Base-by-base conservation (phyloP, 23 tunicate genomes). In the Clavelina lepadiformis region DNA sequence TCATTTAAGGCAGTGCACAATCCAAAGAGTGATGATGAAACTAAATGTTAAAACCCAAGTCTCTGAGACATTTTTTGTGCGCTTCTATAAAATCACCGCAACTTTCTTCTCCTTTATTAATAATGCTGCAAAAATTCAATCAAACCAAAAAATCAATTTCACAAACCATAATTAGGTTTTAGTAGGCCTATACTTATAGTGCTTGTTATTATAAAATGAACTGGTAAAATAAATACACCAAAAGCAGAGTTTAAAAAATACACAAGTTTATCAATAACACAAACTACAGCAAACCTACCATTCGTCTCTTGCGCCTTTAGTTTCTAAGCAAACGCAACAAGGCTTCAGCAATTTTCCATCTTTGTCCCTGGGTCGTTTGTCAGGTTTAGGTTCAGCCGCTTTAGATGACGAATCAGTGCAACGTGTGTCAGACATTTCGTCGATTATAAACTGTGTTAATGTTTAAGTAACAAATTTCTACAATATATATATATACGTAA, bases 341-440 rank as follows among this genome's bases (percentile, higher is more conserved):
- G 98, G 98, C 58, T 79, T 93, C 36, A 93, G 60, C 1, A 89
- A 83, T 50, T 89, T 89, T 18, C 97, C 97, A 56, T 89, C 97
- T 35, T 71, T 51, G 0, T 81, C 97, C 28, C 81, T 37, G 19
- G 97, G 97, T 36, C 68, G 56, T 3, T 56, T 45, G 33, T n/a
- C n/a, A n/a, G n/a, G n/a, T n/a, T n/a, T n/a, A n/a, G n/a, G n/a
- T n/a, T n/a, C n/a, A n/a, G n/a, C n/a, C n/a, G n/a, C n/a, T n/a
- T n/a, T n/a, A n/a, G n/a, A n/a, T n/a, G n/a, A n/a, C n/a, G n/a
- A n/a, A n/a, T n/a, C n/a, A n/a, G n/a, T n/a, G n/a, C n/a, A n/a
- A n/a, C n/a, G n/a, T n/a, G n/a, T n/a, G n/a, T n/a, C n/a, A n/a
- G n/a, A n/a, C n/a, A n/a, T n/a, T n/a, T n/a, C n/a, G n/a, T n/a